Evolutionary conservation across 1,140 invertebrate genomes (phyloP).

Genomic region (Scaptomyza graminum): DNA sequence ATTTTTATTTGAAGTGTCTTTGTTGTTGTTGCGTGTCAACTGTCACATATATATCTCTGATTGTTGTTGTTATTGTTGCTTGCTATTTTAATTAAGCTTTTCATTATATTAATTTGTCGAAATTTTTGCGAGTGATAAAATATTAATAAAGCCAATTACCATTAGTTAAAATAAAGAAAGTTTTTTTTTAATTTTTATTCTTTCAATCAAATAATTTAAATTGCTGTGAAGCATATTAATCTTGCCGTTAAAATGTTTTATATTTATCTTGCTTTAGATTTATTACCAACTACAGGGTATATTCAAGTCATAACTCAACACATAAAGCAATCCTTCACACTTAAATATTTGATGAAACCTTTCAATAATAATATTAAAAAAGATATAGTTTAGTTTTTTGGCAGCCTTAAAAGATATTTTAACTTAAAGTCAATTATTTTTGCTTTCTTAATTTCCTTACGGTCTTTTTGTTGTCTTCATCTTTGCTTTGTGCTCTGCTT

Average conservation of each 20-base stretch:
- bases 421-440: slow-evolving; percentile 26
- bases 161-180: not conserved
- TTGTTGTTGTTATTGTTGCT: slow-evolving; percentile 44
- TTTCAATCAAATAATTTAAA: slow-evolving; percentile 16
- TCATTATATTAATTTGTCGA: slow-evolving; percentile 76
- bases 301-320: not conserved
- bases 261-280: no score
- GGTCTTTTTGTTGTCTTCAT: not conserved
- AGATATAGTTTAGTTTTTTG: not conserved
- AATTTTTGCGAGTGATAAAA: slow-evolving; percentile 38
- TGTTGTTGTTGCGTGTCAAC: slow-evolving; percentile 67
- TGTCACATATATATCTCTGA: no score
- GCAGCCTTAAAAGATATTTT: no score
- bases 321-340: not conserved
- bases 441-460: slow-evolving; percentile 7
- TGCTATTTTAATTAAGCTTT: slow-evolving; percentile 80
- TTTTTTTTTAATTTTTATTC: slow-evolving; percentile 21
- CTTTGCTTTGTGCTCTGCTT: not conserved
- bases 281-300: no score
- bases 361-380: not conserved
- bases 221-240: slow-evolving; percentile 30
- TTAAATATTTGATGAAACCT: not conserved
- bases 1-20: slow-evolving; percentile 53
- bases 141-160: slow-evolving; percentile 35
- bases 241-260: not conserved